A percentile compares a stretch with the other conserved stretches of the same genome.
Conservation (phyloP, 30 jellyfish, hydroid and myxozoan genomes). For the Phacellophora camtschatica region DNA sequence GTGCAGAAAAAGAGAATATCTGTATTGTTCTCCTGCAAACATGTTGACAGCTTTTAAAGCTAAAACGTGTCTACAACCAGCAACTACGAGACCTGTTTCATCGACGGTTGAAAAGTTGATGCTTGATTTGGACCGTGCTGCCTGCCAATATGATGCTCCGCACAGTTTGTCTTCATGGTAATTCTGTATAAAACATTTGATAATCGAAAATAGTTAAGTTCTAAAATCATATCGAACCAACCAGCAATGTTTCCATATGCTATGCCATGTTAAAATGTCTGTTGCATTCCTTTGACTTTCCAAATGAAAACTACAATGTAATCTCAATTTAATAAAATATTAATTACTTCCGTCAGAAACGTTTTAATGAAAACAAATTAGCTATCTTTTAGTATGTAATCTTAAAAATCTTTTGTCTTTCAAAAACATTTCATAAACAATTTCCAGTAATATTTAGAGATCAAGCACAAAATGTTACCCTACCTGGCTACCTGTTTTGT, state of each 20-base stretch:
- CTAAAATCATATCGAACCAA: too few species aligned
- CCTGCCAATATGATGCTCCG: constrained; percentile 8
- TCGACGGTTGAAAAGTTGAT: background rate
- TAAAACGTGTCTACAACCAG: constrained; percentile 20
- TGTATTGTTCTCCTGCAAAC: constrained; percentile 41
- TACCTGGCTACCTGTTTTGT: background rate
- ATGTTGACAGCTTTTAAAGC: constrained; percentile 33
- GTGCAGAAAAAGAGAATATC: constrained; percentile 8
- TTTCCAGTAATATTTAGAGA: background rate
- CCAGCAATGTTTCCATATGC: too few species aligned
- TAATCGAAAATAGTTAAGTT: too few species aligned
- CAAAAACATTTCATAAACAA: background rate
- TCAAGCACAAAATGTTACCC: background rate
- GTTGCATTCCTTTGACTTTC: too few species aligned
- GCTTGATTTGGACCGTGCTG: constrained; percentile 19
- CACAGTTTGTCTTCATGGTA: background rate
- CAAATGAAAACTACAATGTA: too few species aligned
- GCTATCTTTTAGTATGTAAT: too few species aligned
- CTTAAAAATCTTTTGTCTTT: too few species aligned
- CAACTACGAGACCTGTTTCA: constrained; percentile 43
- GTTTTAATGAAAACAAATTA: too few species aligned
- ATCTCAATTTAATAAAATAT: too few species aligned
- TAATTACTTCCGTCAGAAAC: too few species aligned
- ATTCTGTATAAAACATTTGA: background rate
- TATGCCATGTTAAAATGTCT: too few species aligned